Base-by-base conservation (phyloP, 2,888 invertebrate genomes). In the Erebia aethiops region DNA sequence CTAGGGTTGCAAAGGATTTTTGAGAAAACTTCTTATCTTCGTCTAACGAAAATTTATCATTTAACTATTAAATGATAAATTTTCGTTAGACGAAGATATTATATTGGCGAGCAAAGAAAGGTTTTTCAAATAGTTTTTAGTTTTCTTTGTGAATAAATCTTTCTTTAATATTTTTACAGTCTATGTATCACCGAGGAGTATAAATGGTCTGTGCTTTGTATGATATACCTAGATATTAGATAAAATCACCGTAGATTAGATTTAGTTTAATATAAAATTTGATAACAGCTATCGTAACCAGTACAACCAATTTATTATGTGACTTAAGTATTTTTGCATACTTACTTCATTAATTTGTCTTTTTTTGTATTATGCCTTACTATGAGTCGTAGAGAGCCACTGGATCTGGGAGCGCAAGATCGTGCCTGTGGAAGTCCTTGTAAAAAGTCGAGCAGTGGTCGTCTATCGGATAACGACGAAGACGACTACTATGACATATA, bases 11-110 rank as follows among this genome's bases (percentile, higher is more conserved):
- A 5, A 21, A 9, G 21, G 9, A 62, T 62, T 62, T 60, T 49
- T 62, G 62, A 62, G 46, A 49, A 77, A 77, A 81, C 21, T 8
- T 4, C 41, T 16, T 60, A 60, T n/a, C n/a, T 60, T 41, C 9
- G 9, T 43, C 4, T 46, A 21, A 9, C 10, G 1, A 16, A 14
- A n/a, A 46, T 21, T 21, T 14, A 14, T 9, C 13, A 62, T 14
- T 35, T 35, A 58, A n/a, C n/a, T n/a, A n/a, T n/a, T n/a, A n/a
- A n/a, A n/a, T n/a, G n/a, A n/a, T n/a, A n/a, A n/a, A n/a, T n/a
- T n/a, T n/a, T n/a, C n/a, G n/a, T n/a, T n/a, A n/a, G n/a, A n/a
- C n/a, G n/a, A n/a, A n/a, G n/a, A n/a, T n/a, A n/a, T n/a, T n/a
- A n/a, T n/a, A n/a, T 7, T 5, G n/a, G 9, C n/a, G 16, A 54